Base-by-base conservation (phyloP, 1,140 invertebrate genomes). In the Formica selysi region DNA sequence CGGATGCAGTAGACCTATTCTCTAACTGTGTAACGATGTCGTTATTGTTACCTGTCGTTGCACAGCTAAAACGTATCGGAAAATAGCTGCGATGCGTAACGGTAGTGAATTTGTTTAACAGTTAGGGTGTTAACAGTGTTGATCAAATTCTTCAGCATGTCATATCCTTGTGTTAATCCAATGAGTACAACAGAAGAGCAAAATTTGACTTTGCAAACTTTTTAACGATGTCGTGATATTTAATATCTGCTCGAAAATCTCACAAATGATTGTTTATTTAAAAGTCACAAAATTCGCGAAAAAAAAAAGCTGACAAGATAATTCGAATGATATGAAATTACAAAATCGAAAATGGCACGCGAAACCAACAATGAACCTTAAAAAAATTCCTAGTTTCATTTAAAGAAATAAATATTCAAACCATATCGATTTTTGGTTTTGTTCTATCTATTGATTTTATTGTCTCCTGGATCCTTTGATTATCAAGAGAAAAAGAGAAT, bases 401-500 rank as follows among this genome's bases (percentile, higher is more conserved):
- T 48, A 48, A 48, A 48, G 11, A 48, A 48, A 48, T 4, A 48
- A 48, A 48, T 13, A 48, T 51, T 19, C 48, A 51, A 51, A 0
- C 16, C 48, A 19, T 19, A 1, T 32, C 8, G 7, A 54, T 54
- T 71, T 71, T 65, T 10, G 8, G 1, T 1, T 19, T 16, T 11
- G 32, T 16, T 36, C 48, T 54, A 51, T 0, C 5, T 19, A 16
- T 73, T 5, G 10, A 1, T 11, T 11, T 32, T 8, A 19, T 13
- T 36, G n/a, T 36, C 0, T 57, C 57, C 11, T 22, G 10, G 0
- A 73, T 22, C 62, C 64, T 89, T 78, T 57, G 48, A 19, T 26
- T 16, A 80, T 41, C 32, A 54, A 74, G 87, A 90, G 54, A 3
- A 0, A 87, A 73, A 3, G 2, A 87, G 61, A 79, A 51, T 65